Base-by-base conservation (phyloP, 2,797 vertebrate species). In the Gymnodraco acuticeps region DNA sequence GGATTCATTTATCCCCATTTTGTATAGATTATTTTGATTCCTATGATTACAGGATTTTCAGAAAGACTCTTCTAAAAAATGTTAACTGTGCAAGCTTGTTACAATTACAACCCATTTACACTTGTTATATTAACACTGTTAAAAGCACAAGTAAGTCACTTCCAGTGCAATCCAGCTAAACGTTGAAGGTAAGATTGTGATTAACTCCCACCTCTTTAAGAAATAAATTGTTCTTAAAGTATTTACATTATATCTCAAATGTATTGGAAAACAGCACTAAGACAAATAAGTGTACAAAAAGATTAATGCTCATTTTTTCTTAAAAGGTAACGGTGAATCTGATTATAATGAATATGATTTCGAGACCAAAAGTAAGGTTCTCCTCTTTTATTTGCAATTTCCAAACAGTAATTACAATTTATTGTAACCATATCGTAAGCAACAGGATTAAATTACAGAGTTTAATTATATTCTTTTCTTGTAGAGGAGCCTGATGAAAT, bases 321-420 rank as follows among this genome's bases (percentile, higher is more conserved):
- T 64, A 14, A 11, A 62, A 84, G 82, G 12, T 59, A 1, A 48
- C 5, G 1, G 0, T 77, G 50, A 73, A 23, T 53, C 0, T 0
- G 16, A 48, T 3, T 1, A 7, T 38, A 2, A 38, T 47, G 0
- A 31, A 0, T 2, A 0, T 3, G 11, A 68, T 27, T 17, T 0
- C 3, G 0, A 19, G 0, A 6, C 5, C 48, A 13, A 1, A 43
- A 13, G 81, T 76, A 73, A 53, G 46, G 0, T 42, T 38, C 14
- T 48, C 10, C 4, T 54, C 31, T 27, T 66, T 16, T 1, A 42
- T 10, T 20, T 23, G 5, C 33, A 42, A 43, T 7, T 52, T 19
- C 3, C 47, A 64, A 17, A 6, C 4, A 53, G 10, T 52, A 12
- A 52, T 52, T 47, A 41, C 8, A 10, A 41, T 41, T 1, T 65